Base-by-base conservation (phyloP, 2,797 vertebrate species). In the Tenualosa thibaudeaui region DNA sequence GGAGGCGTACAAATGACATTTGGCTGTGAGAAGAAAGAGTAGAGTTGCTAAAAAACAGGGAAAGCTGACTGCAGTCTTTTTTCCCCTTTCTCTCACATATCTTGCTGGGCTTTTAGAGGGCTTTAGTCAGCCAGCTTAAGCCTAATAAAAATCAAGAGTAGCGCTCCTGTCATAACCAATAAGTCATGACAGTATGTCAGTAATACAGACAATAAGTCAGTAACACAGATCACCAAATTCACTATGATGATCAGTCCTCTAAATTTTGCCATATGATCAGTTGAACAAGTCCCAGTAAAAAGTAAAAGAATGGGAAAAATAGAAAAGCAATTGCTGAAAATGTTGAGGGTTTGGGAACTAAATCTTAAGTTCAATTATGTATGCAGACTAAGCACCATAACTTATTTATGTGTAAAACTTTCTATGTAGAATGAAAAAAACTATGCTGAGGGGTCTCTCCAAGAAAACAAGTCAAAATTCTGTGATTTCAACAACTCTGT, bases 361-460 rank as follows among this genome's bases (percentile, higher is more conserved):
- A 31, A 82, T 15, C 43, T 31, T 31, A 71, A 17, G 15, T 81
- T 75, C 65, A 83, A 83, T 86, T 82, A 87, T 86, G 86, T 46
- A 84, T 88, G 15, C 81, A 84, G 68, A 31, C 31, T 31, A 31
- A 84, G 84, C 86, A 78, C 10, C 60, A 75, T 85, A n/a, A 81
- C 43, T 81, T 31, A 31, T 78, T 83, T 54, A 81, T 81, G 50
- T 49, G 46, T 49, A 49, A 49, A 49, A 8, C 46, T 49, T 49
- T 49, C 46, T 49, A 49, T 49, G 46, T 49, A 49, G 10, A 86
- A 84, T 83, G 62, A 40, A 22, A 1, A 31, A 31, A 31, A 31
- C 31, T 31, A 31, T 31, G 31, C 31, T 31, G 31, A 31, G 31
- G 31, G 31, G 31, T 31, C 31, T 31, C 31, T 31, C 31, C 51